Conservation (phyloP, 2,888 invertebrate genomes). For the Hofmannophila pseudospretella region DNA sequence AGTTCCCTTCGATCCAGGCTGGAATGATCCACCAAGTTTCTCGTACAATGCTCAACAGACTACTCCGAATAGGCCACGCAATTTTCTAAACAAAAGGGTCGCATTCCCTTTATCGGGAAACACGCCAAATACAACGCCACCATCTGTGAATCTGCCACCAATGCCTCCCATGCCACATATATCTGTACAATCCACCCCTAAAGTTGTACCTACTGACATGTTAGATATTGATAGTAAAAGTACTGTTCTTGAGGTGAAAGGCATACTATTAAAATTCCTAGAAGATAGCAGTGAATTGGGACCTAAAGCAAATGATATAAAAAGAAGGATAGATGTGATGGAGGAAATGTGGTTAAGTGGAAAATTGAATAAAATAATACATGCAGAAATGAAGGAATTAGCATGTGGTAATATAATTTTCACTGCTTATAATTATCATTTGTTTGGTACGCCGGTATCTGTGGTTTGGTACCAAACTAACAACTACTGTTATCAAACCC, state of each 20-base stretch:
- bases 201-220: slow-evolving; percentile 17
- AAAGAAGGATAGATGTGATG: slow-evolving; percentile 72
- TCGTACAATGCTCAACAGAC: slow-evolving; percentile 59
- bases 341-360: slow-evolving; percentile 77
- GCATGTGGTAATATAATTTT: slow-evolving; percentile 67
- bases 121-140: slow-evolving; percentile 20
- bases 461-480: too few species aligned
- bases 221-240: slow-evolving; percentile 44
- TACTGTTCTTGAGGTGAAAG: slow-evolving; percentile 48
- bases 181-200: slow-evolving; percentile 16
- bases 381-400: slow-evolving; percentile 66
- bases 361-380: slow-evolving; percentile 69
- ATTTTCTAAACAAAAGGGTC: slow-evolving; percentile 73
- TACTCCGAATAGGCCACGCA: slow-evolving; percentile 59
- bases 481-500: too few species aligned
- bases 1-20: slow-evolving; percentile 73
- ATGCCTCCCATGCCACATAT: slow-evolving; percentile 19
- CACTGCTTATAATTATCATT: too few species aligned
- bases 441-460: too few species aligned
- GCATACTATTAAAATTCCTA: slow-evolving; percentile 44
- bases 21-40: slow-evolving; percentile 78
- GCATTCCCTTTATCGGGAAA: slow-evolving; percentile 64
- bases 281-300: slow-evolving; percentile 57
- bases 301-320: slow-evolving; percentile 69
- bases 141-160: slow-evolving; percentile 42